Conservation (phyloP, 1,140 invertebrate species). For the Calosoma granatense region DNA sequence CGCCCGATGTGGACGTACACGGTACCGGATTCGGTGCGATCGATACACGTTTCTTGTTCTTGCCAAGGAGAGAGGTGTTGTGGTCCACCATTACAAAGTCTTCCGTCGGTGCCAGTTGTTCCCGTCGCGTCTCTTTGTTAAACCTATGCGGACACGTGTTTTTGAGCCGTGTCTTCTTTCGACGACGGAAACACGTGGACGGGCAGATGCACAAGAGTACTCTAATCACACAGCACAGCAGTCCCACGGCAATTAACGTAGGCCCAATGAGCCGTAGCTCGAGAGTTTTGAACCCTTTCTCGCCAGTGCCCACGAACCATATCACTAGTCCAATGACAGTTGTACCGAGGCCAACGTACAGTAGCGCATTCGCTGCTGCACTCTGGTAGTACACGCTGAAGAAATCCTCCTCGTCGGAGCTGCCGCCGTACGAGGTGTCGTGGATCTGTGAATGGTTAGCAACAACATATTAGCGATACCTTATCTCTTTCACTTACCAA, state of each 20-base stretch:
- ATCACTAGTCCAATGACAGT: slow-evolving; percentile 73
- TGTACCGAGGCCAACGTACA: slow-evolving; percentile 76
- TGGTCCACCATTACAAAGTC: slow-evolving; percentile 26
- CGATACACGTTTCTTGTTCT: slow-evolving; percentile 31
- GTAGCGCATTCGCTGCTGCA: slow-evolving; percentile 61
- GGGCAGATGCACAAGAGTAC: slow-evolving; percentile 47
- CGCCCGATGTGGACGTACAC: slow-evolving; percentile 18
- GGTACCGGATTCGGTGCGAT: slow-evolving; percentile 23
- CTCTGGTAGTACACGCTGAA: slow-evolving; percentile 44
- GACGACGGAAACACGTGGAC: slow-evolving; percentile 28
- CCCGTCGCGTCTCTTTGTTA: slow-evolving; percentile 10
- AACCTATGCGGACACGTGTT: slow-evolving; percentile 26
- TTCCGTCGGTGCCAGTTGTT: slow-evolving; percentile 33
- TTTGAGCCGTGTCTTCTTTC: slow-evolving; percentile 29
- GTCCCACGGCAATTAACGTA: slow-evolving; percentile 45
- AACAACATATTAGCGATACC: slow-evolving; percentile 12
- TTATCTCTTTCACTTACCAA: too few species aligned
- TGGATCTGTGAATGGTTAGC: slow-evolving; percentile 61
- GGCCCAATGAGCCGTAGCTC: slow-evolving; percentile 75
- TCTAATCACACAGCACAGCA: slow-evolving; percentile 46
- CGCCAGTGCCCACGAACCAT: slow-evolving; percentile 79
- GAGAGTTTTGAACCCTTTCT: slow-evolving; percentile 79
- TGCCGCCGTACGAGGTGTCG: slow-evolving; percentile 59
- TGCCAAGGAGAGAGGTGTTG: slow-evolving; percentile 21
- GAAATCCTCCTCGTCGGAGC: slow-evolving; percentile 51